Evolutionary conservation across 64 coral and sea anemone genomes (phyloP).

Genomic region (Montipora cactus): DNA sequence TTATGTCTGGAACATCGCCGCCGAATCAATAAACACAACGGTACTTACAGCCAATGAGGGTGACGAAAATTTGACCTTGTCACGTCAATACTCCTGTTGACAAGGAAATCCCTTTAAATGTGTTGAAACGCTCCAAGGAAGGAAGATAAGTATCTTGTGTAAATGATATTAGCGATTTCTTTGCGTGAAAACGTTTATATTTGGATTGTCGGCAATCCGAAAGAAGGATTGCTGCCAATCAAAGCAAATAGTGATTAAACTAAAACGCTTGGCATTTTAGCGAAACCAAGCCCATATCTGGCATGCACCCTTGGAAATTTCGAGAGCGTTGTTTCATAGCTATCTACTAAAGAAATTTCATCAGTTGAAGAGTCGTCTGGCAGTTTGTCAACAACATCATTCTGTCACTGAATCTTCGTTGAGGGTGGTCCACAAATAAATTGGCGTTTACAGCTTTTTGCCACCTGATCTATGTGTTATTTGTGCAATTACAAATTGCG

Average conservation of each 20-base stretch:
- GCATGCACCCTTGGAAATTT: not conserved
- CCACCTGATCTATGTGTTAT: too few relatives aligned
- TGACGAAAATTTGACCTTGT: not conserved
- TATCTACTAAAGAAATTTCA: too few relatives aligned
- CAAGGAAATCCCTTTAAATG: not conserved
- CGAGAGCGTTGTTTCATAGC: too few relatives aligned
- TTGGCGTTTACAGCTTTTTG: too few relatives aligned
- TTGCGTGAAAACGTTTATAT: not conserved
- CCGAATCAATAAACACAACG: not conserved
- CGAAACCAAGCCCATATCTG: conserved; percentile 12
- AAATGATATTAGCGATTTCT: conserved; percentile 15
- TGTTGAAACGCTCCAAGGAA: not conserved
- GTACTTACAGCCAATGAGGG: conserved; percentile 9
- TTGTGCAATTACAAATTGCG: too few relatives aligned
- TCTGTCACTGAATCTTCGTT: too few relatives aligned
- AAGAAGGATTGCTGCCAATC: too few relatives aligned
- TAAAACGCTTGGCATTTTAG: not conserved
- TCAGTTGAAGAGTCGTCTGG: too few relatives aligned
- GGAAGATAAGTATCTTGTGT: not conserved
- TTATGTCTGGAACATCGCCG: not conserved
- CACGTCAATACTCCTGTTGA: not conserved
- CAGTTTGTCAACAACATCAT: too few relatives aligned
- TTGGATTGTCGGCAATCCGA: not conserved
- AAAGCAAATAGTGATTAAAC: too few relatives aligned
- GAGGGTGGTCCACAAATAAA: too few relatives aligned